Conservation (phyloP, 2,888 invertebrate species). For the Ypsolopha sequella region DNA sequence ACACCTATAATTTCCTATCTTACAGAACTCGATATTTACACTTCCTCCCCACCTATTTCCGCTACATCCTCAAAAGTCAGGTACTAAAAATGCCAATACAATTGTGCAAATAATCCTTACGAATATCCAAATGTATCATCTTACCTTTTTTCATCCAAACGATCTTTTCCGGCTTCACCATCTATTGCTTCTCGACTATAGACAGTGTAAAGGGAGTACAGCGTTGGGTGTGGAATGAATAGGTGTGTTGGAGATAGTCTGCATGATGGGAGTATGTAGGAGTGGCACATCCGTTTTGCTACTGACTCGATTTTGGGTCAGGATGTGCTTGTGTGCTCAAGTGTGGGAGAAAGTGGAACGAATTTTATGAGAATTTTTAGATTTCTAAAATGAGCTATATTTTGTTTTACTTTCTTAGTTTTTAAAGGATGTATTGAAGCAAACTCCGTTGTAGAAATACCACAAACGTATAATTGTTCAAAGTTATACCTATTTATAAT, state of each 20-base stretch:
- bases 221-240: too few relatives aligned
- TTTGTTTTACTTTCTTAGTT: too few relatives aligned
- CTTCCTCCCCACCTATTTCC: background rate
- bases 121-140: slow-evolving; percentile 23
- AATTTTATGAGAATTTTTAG: too few relatives aligned
- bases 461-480: too few relatives aligned
- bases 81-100: slow-evolving; percentile 10
- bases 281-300: background rate
- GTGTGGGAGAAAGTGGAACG: background rate
- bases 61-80: background rate
- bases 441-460: too few relatives aligned
- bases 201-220: background rate
- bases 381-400: too few relatives aligned
- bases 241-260: background rate
- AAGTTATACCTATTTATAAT: too few relatives aligned
- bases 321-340: background rate
- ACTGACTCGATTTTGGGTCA: background rate
- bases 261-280: background rate
- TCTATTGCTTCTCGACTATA: background rate
- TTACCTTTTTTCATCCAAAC: background rate
- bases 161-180: background rate
- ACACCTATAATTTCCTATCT: background rate
- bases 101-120: slow-evolving; percentile 35
- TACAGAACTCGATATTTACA: background rate
- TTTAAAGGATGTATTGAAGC: too few relatives aligned